Conservation (phyloP, 1,140 invertebrate genomes). For the Fopius arisanus region DNA sequence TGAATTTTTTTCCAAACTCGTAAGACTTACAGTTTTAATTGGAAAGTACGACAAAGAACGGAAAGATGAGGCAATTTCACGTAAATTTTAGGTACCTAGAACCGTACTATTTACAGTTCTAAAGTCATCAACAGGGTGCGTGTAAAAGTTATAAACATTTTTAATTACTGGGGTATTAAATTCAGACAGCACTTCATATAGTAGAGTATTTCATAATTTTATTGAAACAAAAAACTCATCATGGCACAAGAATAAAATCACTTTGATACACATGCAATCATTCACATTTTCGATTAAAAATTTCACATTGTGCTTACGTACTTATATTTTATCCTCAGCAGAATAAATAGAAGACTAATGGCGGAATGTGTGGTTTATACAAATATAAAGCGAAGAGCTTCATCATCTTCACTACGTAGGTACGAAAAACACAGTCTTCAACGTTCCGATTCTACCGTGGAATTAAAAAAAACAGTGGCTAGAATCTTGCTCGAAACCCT, state of each 20-base stretch:
- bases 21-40: too few relatives aligned
- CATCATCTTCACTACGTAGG: neutral
- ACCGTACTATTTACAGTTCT: too few relatives aligned
- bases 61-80: too few relatives aligned
- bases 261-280: neutral
- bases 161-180: too few relatives aligned
- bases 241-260: neutral
- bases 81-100: too few relatives aligned
- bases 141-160: too few relatives aligned
- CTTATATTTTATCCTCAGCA: neutral
- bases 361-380: conserved; percentile 1
- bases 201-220: neutral
- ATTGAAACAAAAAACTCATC: neutral
- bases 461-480: neutral
- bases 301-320: neutral
- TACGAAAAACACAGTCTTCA: conserved; percentile 9
- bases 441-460: neutral
- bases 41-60: too few relatives aligned
- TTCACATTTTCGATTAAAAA: neutral
- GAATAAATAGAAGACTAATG: conserved; percentile 12
- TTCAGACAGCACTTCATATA: neutral
- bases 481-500: neutral
- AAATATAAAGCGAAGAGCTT: neutral
- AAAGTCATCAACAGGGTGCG: too few relatives aligned
- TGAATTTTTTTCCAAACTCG: too few relatives aligned